Percentiles rank a stretch among this genome's conserved stretches.
Conservation (phyloP, 1,140 invertebrate genomes). For the Tetragnatha versicolor region DNA sequence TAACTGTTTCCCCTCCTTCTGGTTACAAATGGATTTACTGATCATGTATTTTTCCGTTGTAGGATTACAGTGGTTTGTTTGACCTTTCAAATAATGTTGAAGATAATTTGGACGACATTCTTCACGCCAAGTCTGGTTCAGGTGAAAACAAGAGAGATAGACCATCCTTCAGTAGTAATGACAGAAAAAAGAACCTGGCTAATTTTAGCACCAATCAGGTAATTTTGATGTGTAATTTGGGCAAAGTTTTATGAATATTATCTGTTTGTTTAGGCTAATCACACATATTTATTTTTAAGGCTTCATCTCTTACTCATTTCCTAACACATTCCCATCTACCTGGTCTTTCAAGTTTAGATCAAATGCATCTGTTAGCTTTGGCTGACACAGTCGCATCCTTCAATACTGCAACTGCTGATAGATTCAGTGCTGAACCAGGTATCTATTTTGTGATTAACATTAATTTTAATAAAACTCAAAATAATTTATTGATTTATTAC, state of each 20-base stretch:
- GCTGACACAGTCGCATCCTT: slow-evolving; percentile 95
- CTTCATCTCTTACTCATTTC: slow-evolving; percentile 73
- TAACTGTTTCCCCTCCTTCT: no score
- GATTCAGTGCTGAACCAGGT: slow-evolving; percentile 50
- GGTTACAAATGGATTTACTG: not conserved
- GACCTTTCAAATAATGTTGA: slow-evolving; percentile 69
- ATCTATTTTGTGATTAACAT: slow-evolving; percentile 6
- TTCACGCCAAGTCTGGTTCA: slow-evolving; percentile 58
- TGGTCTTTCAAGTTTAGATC: slow-evolving; percentile 95
- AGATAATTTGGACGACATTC: slow-evolving; percentile 79
- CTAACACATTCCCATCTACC: slow-evolving; percentile 96
- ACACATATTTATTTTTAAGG: slow-evolving; percentile 60
- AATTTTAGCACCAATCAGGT: slow-evolving; percentile 84
- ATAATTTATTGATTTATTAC: no score
- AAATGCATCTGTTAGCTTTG: slow-evolving; percentile 97
- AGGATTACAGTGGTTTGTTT: slow-evolving; percentile 89
- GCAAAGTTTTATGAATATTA: not conserved
- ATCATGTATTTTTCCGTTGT: slow-evolving; percentile 36
- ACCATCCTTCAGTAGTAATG: slow-evolving; percentile 57
- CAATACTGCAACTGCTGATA: slow-evolving; percentile 60
- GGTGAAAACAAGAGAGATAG: slow-evolving; percentile 52
- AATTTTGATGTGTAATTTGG: slow-evolving; percentile 24
- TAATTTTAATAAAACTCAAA: no score
- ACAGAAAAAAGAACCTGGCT: slow-evolving; percentile 72
- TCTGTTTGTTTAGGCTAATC: not conserved